Percentiles rank a stretch among this genome's conserved stretches.
Conservation (phyloP, 2,888 invertebrate species). For the Scaptomyza tumidula region DNA sequence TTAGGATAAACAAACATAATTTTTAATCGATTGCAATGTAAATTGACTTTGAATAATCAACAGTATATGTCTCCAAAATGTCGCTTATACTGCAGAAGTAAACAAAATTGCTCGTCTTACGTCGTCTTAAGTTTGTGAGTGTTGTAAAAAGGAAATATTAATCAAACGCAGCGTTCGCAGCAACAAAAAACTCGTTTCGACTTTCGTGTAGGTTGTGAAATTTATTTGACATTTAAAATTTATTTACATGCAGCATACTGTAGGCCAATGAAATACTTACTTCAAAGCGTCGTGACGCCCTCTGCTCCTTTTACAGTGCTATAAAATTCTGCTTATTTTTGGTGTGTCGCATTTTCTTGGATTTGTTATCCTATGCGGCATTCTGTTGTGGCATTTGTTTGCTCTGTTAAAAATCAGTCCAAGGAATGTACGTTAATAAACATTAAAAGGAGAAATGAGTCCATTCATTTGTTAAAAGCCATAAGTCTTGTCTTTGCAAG, state of each 20-base stretch:
- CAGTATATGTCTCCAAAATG: not conserved
- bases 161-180: constrained; percentile 40
- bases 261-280: constrained; percentile 5
- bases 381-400: constrained; percentile 3
- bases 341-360: not conserved
- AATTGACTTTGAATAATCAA: not conserved
- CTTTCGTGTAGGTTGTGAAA: constrained; percentile 10
- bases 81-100: not conserved
- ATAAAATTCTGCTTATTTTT: constrained; percentile 8
- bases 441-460: constrained; percentile 6
- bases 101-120: not conserved
- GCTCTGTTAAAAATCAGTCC: constrained; percentile 27
- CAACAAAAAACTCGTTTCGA: constrained; percentile 4
- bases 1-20: not conserved
- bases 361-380: not conserved
- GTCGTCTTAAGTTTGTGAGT: not conserved
- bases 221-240: constrained; percentile 32
- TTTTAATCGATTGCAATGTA: not conserved
- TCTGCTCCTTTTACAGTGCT: not conserved
- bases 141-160: constrained; percentile 25
- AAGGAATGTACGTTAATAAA: constrained; percentile 13
- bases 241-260: constrained; percentile 22
- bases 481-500: constrained; percentile 11
- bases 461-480: constrained; percentile 39
- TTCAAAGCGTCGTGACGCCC: constrained; percentile 9